Percentiles rank a stretch among this genome's conserved stretches.
phyloP scores from a whole-genome alignment of 1,140 invertebrate genomes.

The Aphelenchoides besseyi region DNA sequence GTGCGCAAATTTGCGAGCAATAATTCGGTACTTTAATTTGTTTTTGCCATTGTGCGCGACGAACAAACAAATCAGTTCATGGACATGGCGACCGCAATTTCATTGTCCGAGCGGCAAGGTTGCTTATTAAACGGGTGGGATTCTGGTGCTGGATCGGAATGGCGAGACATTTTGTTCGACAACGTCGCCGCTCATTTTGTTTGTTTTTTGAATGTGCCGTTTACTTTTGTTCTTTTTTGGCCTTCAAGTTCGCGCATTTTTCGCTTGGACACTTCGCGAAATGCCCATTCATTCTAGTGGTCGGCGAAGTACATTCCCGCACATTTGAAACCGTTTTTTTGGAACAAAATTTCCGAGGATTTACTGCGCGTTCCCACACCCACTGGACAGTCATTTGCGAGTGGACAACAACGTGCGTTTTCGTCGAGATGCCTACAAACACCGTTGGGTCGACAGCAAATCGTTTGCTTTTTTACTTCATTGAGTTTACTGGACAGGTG shows the following conservation, averaged over 20 bases:
- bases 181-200: neutral
- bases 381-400: neutral
- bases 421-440: no score
- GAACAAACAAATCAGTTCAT: slow-evolving; percentile 3
- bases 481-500: neutral
- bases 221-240: neutral
- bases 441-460: neutral
- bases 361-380: neutral
- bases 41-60: neutral
- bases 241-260: neutral
- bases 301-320: no score
- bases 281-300: no score
- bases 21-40: slow-evolving; percentile 1
- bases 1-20: neutral
- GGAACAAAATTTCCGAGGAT: neutral
- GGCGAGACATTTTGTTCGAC: neutral
- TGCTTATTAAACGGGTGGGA: neutral
- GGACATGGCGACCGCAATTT: no score
- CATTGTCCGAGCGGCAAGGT: no score
- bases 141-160: no score
- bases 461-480: neutral
- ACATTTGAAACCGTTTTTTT: no score
- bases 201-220: neutral
- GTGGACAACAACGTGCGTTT: neutral
- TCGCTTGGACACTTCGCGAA: no score